Conservation (phyloP, 2,888 invertebrate genomes). For the Ephialtes manifestator region DNA sequence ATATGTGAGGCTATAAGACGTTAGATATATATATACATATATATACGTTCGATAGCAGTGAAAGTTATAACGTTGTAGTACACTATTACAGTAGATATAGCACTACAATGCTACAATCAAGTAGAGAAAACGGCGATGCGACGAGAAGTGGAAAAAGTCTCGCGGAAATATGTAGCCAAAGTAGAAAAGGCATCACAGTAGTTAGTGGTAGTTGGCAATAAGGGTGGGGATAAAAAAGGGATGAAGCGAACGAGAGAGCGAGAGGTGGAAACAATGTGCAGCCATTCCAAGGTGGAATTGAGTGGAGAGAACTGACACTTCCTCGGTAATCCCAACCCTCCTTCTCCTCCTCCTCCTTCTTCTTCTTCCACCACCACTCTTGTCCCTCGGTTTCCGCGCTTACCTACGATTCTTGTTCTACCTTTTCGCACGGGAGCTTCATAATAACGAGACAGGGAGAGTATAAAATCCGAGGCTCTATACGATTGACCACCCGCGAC, state of each 20-base stretch:
- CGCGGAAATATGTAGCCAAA: neutral
- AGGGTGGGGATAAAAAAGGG: slow-evolving; percentile 6
- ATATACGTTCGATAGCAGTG: slow-evolving; percentile 22
- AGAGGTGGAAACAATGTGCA: slow-evolving; percentile 76
- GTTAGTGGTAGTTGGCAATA: neutral
- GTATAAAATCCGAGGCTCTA: neutral
- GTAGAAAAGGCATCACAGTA: neutral
- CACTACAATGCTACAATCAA: neutral
- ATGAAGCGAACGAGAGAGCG: slow-evolving; percentile 42
- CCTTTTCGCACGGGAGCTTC: slow-evolving; percentile 57
- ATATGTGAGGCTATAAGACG: neutral
- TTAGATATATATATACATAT: neutral
- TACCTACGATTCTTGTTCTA: slow-evolving; percentile 62
- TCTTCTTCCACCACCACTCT: neutral
- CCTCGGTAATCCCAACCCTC: slow-evolving; percentile 70
- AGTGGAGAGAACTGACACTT: slow-evolving; percentile 78
- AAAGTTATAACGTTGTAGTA: slow-evolving; percentile 26
- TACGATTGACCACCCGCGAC: slow-evolving; percentile 21
- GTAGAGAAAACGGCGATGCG: slow-evolving; percentile 4
- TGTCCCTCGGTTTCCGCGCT: slow-evolving; percentile 41
- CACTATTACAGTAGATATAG: neutral
- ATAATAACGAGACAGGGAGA: slow-evolving; percentile 10
- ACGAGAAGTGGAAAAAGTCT: neutral
- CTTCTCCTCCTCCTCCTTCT: slow-evolving; percentile 42
- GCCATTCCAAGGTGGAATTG: slow-evolving; percentile 77